Percentiles rank a stretch among this genome's conserved stretches.
These are phyloP conservation scores for Piprites chloris DNA, from an alignment of 2,113 vertebrate genomes.

Conservation along the genomic window DNA sequence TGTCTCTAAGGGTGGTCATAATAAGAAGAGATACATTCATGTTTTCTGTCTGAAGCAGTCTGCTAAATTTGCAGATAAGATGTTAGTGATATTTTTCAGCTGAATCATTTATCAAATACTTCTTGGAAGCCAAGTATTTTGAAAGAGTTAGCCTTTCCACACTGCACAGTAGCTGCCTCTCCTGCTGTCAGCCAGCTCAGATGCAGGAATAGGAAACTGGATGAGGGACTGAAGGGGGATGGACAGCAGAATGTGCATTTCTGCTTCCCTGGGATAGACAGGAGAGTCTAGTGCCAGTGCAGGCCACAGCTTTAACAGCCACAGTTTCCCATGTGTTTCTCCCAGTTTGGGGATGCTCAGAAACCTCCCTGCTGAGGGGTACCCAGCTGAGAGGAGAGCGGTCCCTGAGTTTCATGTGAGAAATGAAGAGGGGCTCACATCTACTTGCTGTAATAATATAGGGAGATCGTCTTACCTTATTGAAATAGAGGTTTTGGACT, in stretches of 20 bases:
- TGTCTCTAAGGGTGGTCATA: background rate
- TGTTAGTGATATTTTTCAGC: background rate
- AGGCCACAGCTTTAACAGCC: background rate
- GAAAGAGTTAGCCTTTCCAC: background rate
- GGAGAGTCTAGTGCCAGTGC: background rate
- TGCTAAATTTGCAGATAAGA: background rate
- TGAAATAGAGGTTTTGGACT: background rate
- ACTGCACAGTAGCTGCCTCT: background rate
- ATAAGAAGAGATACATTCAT: background rate
- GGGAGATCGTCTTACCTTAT: background rate
- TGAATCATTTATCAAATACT: background rate
- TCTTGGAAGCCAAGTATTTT: background rate
- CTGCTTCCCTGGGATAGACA: background rate
- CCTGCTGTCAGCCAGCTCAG: background rate
- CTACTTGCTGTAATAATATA: background rate
- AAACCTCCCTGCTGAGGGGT: background rate
- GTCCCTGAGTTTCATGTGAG: background rate
- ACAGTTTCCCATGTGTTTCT: background rate
- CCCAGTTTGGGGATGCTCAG: background rate
- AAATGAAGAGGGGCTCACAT: background rate
- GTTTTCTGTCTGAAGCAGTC: background rate
- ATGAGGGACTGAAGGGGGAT: background rate
- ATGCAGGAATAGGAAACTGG: background rate
- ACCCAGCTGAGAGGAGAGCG: background rate
- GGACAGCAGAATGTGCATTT: background rate